A percentile compares a stretch with the other conserved stretches of the same genome.
Conservation (phyloP, 64 coral and sea anemone species). For the Montipora sp. region DNA sequence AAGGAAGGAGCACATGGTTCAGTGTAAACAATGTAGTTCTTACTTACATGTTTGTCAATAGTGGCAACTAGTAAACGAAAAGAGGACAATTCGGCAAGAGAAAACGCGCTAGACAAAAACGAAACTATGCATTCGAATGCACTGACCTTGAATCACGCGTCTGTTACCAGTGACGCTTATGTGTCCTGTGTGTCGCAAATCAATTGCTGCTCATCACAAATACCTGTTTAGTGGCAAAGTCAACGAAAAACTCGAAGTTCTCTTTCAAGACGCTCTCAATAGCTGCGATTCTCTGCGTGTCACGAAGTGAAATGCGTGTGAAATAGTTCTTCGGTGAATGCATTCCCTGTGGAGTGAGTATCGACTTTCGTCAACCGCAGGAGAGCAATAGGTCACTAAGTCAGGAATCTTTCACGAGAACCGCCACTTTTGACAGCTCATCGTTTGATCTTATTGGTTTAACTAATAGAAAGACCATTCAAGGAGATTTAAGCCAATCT, state of each 20-base stretch:
- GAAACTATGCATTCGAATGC: neutral
- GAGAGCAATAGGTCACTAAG: slow-evolving; percentile 37
- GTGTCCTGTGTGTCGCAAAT: neutral
- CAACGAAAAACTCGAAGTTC: neutral
- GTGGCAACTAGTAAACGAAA: slow-evolving; percentile 15
- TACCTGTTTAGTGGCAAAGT: neutral
- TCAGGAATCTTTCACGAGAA: slow-evolving; percentile 28
- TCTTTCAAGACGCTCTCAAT: neutral
- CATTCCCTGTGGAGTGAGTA: slow-evolving; percentile 40
- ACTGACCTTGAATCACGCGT: slow-evolving; percentile 19
- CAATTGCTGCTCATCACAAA: neutral
- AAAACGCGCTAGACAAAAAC: neutral
- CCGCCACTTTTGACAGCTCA: slow-evolving; percentile 6
- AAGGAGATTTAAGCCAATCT: slow-evolving; percentile 25
- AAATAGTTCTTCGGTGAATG: slow-evolving; percentile 24
- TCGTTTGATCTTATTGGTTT: slow-evolving; percentile 32
- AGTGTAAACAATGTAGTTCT: neutral
- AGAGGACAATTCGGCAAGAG: neutral
- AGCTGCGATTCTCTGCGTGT: neutral
- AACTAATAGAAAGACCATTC: slow-evolving; percentile 36
- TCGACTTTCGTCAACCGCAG: slow-evolving; percentile 29
- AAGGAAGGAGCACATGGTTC: neutral
- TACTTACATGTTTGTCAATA: slow-evolving; percentile 43
- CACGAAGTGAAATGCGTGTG: slow-evolving; percentile 18
- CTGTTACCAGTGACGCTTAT: neutral